These are phyloP conservation scores for Hypena proboscidalis DNA, from an alignment of 2,888 invertebrate species.

Conservation along the genomic window DNA sequence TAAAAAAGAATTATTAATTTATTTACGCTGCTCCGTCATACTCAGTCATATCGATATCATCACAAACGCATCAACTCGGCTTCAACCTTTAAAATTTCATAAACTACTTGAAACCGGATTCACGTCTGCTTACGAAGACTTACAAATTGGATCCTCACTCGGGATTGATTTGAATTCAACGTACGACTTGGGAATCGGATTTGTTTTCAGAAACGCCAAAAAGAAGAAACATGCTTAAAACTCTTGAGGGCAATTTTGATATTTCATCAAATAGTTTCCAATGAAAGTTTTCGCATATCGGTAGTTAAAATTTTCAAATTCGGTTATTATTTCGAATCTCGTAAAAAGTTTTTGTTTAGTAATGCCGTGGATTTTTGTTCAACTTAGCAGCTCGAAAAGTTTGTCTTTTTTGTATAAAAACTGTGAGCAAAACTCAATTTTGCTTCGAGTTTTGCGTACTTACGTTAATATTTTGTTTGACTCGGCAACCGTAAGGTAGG, in stretches of 20 bases:
- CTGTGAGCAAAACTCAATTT: no score
- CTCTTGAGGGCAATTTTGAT: slow-evolving; percentile 6
- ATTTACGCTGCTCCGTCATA: no score
- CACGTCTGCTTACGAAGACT: slow-evolving; percentile 35
- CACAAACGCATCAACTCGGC: slow-evolving; percentile 1
- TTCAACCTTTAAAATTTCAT: slow-evolving; percentile 21
- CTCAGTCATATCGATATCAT: no score
- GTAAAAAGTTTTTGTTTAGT: no score
- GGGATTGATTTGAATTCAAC: slow-evolving; percentile 44
- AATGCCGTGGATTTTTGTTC: no score
- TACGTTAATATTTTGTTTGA: no score
- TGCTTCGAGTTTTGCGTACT: no score
- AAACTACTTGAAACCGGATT: slow-evolving; percentile 29
- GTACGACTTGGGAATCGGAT: slow-evolving; percentile 39
- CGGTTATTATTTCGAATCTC: not conserved
- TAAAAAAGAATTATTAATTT: no score
- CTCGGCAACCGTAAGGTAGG: no score
- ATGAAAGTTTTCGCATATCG: slow-evolving; percentile 8
- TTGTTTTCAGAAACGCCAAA: slow-evolving; percentile 36
- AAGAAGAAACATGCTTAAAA: slow-evolving; percentile 20
- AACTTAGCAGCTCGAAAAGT: no score
- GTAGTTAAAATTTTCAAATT: slow-evolving; percentile 2
- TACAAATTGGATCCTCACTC: slow-evolving; percentile 43
- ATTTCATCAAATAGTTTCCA: slow-evolving; percentile 9
- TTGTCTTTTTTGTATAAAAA: no score